Percentiles rank a stretch among this genome's conserved stretches.
Conservation (phyloP, 2,797 vertebrate genomes). For the Hipposideros larvatus region DNA sequence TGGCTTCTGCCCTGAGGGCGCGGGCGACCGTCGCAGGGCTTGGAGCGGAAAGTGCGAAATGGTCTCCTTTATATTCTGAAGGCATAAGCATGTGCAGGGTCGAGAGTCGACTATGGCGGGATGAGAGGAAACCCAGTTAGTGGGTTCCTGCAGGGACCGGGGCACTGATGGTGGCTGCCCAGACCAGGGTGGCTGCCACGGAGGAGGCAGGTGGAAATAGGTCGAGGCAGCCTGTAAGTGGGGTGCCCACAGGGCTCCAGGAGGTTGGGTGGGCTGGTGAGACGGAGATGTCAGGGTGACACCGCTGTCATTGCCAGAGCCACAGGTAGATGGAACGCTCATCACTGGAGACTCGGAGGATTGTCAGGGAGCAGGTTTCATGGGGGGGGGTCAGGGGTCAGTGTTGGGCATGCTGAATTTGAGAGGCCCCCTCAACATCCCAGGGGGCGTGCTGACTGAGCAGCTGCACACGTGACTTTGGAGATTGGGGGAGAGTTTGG, state of each 20-base stretch:
- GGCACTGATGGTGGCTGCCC: fast-evolving
- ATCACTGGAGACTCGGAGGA: no score
- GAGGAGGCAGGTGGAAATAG: fast-evolving
- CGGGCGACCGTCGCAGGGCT: fast-evolving
- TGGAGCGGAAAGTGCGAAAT: not conserved
- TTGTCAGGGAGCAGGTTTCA: no score
- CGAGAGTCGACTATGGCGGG: not conserved
- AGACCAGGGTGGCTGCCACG: fast-evolving
- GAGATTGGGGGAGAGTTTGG: not conserved
- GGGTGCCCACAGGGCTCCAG: not conserved
- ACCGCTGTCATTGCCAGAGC: not conserved
- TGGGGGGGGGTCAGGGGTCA: not conserved
- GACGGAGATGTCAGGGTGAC: not conserved
- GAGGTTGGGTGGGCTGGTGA: fast-evolving
- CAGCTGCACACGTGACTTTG: fast-evolving
- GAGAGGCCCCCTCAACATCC: not conserved
- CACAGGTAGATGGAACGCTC: not conserved
- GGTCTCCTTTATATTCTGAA: not conserved
- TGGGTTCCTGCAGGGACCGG: not conserved
- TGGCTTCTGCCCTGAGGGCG: not conserved
- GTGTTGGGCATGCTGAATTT: fast-evolving
- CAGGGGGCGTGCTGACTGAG: fast-evolving
- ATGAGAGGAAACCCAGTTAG: no score
- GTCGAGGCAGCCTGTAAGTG: fast-evolving
- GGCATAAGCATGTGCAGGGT: not conserved